phyloP scores from a whole-genome alignment of 2,888 invertebrate genomes.

The Salpingus planirostris region DNA sequence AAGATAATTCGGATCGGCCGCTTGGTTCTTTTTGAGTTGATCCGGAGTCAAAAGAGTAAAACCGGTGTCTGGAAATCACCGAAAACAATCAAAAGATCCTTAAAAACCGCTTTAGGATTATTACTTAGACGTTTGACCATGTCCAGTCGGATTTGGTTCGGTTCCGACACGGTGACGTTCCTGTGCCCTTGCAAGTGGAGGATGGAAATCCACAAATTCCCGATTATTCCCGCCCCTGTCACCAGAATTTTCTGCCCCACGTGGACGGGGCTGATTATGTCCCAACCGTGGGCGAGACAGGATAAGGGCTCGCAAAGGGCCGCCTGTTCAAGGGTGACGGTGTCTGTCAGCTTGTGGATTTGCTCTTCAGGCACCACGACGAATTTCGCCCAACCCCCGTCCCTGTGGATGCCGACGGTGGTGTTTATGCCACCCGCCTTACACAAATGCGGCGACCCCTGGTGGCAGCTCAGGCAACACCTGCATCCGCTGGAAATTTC shows the following conservation, averaged over 20 bases:
- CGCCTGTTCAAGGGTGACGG: conserved; percentile 51
- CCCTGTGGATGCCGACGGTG: conserved; percentile 54
- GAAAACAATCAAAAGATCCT: not conserved
- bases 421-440: conserved; percentile 47
- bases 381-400: conserved; percentile 65
- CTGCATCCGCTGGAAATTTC: conserved; percentile 50
- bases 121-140: conserved; percentile 48
- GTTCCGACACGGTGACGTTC: conserved; percentile 61
- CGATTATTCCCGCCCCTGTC: conserved; percentile 65
- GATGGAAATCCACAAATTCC: conserved; percentile 57
- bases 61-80: conserved; percentile 47
- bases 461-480: conserved; percentile 53
- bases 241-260: conserved; percentile 56
- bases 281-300: conserved; percentile 61
- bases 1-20: conserved; percentile 36
- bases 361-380: conserved; percentile 51
- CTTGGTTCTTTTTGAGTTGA: conserved; percentile 41
- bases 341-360: conserved; percentile 50
- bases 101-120: no score
- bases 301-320: conserved; percentile 62
- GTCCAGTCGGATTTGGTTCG: conserved; percentile 46
- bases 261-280: conserved; percentile 51
- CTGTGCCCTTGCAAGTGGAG: conserved; percentile 61
- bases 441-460: conserved; percentile 58
- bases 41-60: conserved; percentile 49